Evolutionary conservation across 2,888 invertebrate genomes (phyloP).

Genomic region (Caenorhabditis sp.): DNA sequence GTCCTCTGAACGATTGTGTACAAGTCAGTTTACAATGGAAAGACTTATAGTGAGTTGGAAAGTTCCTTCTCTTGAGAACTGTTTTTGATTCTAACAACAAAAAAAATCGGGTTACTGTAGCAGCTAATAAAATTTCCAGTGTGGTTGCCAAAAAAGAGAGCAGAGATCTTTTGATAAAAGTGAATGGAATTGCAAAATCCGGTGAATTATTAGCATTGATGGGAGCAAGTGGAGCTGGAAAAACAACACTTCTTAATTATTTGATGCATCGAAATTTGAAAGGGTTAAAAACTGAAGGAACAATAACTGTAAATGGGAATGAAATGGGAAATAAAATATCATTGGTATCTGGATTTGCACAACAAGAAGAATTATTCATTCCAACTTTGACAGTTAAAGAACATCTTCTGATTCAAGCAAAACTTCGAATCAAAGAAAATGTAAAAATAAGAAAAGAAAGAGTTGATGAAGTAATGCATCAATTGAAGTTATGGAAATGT

Average conservation of each 20-base stretch:
- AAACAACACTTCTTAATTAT: conserved; percentile 89
- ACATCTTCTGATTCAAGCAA: conserved; percentile 61
- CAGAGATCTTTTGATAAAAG: conserved; percentile 26
- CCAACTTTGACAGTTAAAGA: conserved; percentile 65
- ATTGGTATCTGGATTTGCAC: conserved; percentile 59
- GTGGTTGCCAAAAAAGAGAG: conserved; percentile 24
- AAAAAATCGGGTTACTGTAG: not conserved
- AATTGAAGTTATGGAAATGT: conserved; percentile 87
- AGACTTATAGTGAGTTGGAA: conserved; percentile 16
- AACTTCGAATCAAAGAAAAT: conserved; percentile 28
- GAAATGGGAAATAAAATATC: conserved; percentile 49
- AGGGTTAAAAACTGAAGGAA: conserved; percentile 68
- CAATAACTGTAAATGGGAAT: conserved; percentile 48
- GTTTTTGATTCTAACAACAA: too few species aligned
- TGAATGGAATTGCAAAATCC: conserved; percentile 30
- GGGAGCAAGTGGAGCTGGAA: conserved; percentile 81
- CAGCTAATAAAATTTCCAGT: conserved; percentile 9
- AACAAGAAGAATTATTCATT: conserved; percentile 68
- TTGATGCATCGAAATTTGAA: conserved; percentile 74
- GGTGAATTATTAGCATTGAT: conserved; percentile 39
- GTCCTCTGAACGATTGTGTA: conserved; percentile 25
- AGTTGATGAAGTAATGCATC: conserved; percentile 76
- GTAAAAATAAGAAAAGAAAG: conserved; percentile 13
- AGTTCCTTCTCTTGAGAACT: too few species aligned
- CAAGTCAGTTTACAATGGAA: conserved; percentile 37